Evolutionary conservation across 2,113 vertebrate genomes (phyloP).

Genomic region (Laticauda laticaudata): DNA sequence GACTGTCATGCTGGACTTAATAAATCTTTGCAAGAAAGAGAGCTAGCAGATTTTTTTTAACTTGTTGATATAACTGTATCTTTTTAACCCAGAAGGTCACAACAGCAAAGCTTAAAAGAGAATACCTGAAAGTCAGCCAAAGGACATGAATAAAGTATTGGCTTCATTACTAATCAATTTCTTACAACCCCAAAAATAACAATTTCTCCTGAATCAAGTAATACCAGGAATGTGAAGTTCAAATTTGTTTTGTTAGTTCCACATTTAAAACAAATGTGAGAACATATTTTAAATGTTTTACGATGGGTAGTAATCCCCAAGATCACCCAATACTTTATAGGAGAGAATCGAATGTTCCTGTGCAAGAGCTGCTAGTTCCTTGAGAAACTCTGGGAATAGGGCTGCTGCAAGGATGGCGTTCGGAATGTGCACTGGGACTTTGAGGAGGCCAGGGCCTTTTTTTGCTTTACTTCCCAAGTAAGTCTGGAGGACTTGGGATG

Average conservation of each 20-base stretch:
- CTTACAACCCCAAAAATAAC: constrained; percentile 33
- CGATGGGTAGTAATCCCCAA: constrained; percentile 66
- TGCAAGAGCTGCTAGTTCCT: constrained; percentile 92
- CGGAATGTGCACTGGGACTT: constrained; percentile 74
- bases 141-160: constrained; percentile 15
- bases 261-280: constrained; percentile 63
- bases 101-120: constrained; percentile 13
- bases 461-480: constrained; percentile 69
- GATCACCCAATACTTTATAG: constrained; percentile 81
- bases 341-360: constrained; percentile 94
- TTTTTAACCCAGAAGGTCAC: constrained; percentile 13
- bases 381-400: constrained; percentile 94
- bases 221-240: constrained; percentile 71
- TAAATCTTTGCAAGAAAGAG: neutral
- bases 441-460: constrained; percentile 71
- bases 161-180: constrained; percentile 29
- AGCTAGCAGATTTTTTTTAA: neutral
- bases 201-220: constrained; percentile 72
- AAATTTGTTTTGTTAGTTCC: constrained; percentile 63
- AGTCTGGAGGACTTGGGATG: constrained; percentile 67
- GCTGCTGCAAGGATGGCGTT: constrained; percentile 87
- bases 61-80: constrained; percentile 1
- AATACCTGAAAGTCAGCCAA: constrained; percentile 8
- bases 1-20: neutral
- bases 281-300: constrained; percentile 35